These are phyloP conservation scores for Antennarius striatus DNA, from an alignment of 2,113 vertebrate species.

Conservation along the genomic window DNA sequence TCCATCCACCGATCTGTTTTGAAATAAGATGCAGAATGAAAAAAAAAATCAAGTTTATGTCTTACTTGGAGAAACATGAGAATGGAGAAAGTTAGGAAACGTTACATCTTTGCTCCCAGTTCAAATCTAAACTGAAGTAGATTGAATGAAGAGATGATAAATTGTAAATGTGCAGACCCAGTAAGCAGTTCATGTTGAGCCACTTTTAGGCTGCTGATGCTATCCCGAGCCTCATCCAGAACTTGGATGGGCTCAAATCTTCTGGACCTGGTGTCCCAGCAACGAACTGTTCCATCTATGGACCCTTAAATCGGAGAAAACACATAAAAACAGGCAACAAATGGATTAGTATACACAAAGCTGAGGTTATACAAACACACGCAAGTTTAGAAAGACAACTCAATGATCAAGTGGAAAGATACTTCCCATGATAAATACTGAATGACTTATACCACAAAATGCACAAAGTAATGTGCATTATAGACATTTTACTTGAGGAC, in stretches of 20 bases:
- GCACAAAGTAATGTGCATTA: not conserved
- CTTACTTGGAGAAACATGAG: not conserved
- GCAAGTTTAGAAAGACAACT: not conserved
- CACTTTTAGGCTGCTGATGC: slow-evolving; percentile 91
- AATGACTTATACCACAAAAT: not conserved
- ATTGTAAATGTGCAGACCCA: slow-evolving; percentile 76
- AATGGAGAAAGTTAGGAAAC: not conserved
- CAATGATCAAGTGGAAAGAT: not conserved
- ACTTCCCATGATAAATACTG: not conserved
- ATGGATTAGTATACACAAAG: too few relatives aligned
- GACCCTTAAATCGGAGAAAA: slow-evolving; percentile 78
- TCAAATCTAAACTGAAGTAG: not conserved
- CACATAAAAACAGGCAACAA: not conserved
- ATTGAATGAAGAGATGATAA: not conserved
- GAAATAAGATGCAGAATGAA: not conserved
- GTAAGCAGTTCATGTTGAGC: slow-evolving; percentile 87
- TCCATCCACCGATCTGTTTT: slow-evolving; percentile 82
- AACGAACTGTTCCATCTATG: slow-evolving; percentile 88
- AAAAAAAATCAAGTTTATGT: not conserved
- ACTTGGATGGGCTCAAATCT: slow-evolving; percentile 85
- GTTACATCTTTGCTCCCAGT: not conserved
- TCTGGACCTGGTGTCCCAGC: slow-evolving; percentile 91
- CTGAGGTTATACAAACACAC: too few relatives aligned
- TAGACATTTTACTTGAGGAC: slow-evolving; percentile 7
- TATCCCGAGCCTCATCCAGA: slow-evolving; percentile 87